Evolutionary conservation across 35 echinoderm and acorn worm species (phyloP), one percentile per base, ranked within the genome.

Genomic region (Strongylocentrotus purpuratus): DNA sequence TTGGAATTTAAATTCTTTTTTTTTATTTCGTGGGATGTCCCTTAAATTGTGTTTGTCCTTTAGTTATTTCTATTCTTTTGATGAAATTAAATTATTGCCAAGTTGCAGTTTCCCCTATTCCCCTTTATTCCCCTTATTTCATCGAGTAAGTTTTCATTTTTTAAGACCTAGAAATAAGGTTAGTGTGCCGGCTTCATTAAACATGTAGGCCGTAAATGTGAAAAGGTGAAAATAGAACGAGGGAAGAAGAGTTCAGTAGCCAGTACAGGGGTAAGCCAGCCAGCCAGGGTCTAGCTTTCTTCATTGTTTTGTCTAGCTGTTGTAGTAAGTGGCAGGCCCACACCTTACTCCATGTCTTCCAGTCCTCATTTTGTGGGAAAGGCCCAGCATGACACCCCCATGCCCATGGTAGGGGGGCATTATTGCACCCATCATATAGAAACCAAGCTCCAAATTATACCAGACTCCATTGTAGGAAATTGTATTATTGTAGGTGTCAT

Each of bases 401-500:
- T 89, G 87, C 45, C 33, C 32, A 33, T 25, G 87, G 87, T 46
- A 89, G 87, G 87, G 87, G 87, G 87, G 87, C 87, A 89, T 89
- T 89, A 89, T 89, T 89, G 87, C 87, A 89, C 87, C 87, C 87
- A 33, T 89, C 87, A 45, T 89, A 46, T 28, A 89, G 33, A 89
- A 89, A 46, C 33, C 45, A 33, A 45, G 87, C 87, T 89, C 87
- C 87, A 14, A 45, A 46, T 46, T 46, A 89, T 46, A 33, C 45
- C 45, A 89, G 45, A 46, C 33, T 46, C 87, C 32, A 46, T 28
- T 13, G 45, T 33, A 89, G 87, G 87, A 89, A 89, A 45, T 89
- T 33, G 45, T 89, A 46, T 89, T 89, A 89, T 89, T 89, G 87
- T 89, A 89, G 87, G 87, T 89, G 87, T 89, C 45, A 89, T 89